Percentiles rank a stretch among this genome's conserved stretches.
Conservation (phyloP, 2,113 vertebrate species). For the Carassius auratus region DNA sequence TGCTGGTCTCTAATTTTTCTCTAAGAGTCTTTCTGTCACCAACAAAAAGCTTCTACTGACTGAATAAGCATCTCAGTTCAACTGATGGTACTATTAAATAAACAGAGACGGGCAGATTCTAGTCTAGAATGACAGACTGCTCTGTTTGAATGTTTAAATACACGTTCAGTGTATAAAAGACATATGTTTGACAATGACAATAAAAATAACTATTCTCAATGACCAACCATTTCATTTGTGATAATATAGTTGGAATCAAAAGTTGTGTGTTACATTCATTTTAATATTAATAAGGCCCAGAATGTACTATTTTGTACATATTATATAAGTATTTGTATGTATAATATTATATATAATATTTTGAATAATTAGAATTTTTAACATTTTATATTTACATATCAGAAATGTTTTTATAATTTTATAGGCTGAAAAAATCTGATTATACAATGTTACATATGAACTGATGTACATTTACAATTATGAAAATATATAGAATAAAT, state of each 20-base stretch:
- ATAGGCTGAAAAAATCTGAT: no score
- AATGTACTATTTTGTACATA: no score
- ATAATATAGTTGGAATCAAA: neutral
- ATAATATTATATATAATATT: no score
- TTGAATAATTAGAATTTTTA: no score
- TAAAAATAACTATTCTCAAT: neutral
- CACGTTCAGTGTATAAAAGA: neutral
- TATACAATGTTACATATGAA: no score
- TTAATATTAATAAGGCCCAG: no score
- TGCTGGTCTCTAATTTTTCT: conserved; percentile 50
- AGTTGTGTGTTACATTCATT: neutral
- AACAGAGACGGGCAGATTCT: neutral
- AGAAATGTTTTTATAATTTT: no score
- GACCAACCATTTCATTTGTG: neutral
- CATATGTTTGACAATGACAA: neutral
- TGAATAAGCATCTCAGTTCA: conserved; percentile 43
- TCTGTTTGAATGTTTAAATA: neutral
- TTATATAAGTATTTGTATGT: neutral
- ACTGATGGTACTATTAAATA: conserved; percentile 46
- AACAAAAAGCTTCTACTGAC: conserved; percentile 37
- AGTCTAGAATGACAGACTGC: neutral
- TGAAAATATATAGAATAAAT: no score
- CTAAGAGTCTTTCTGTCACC: conserved; percentile 48
- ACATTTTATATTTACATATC: no score
- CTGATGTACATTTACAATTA: no score